These are phyloP conservation scores for Petromus typicus DNA, from an alignment of 2,113 vertebrate genomes.

Conservation along the genomic window DNA sequence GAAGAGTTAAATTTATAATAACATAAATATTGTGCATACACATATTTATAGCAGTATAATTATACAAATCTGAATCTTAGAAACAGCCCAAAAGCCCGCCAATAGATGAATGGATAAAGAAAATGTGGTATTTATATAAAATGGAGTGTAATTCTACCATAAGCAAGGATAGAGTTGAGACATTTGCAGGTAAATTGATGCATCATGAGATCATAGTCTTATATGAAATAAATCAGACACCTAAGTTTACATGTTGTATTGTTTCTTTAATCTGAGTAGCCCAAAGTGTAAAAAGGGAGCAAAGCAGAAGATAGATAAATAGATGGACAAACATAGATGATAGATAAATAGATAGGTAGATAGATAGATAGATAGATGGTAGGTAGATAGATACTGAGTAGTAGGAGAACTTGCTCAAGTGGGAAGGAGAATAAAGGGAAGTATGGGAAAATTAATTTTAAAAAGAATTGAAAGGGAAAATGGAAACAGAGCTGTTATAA, in stretches of 20 bases:
- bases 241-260: not conserved
- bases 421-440: not conserved
- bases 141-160: not conserved
- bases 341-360: too few species aligned
- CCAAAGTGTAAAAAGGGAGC: not conserved
- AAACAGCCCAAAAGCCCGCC: not conserved
- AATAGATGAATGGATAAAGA: not conserved
- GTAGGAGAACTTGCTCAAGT: not conserved
- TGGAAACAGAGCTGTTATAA: not conserved
- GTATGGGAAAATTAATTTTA: not conserved
- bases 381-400: not conserved
- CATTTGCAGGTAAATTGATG: not conserved
- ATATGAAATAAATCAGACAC: not conserved
- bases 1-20: not conserved
- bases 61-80: not conserved
- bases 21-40: not conserved
- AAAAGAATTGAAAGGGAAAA: not conserved
- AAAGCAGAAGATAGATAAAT: not conserved
- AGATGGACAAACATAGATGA: too few species aligned
- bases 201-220: not conserved
- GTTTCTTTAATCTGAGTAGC: not conserved
- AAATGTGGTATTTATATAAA: not conserved
- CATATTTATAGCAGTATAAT: not conserved
- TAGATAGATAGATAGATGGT: too few species aligned
- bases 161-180: not conserved